Base-by-base conservation (phyloP, 2,888 invertebrate species). In the Drosophila formosana region DNA sequence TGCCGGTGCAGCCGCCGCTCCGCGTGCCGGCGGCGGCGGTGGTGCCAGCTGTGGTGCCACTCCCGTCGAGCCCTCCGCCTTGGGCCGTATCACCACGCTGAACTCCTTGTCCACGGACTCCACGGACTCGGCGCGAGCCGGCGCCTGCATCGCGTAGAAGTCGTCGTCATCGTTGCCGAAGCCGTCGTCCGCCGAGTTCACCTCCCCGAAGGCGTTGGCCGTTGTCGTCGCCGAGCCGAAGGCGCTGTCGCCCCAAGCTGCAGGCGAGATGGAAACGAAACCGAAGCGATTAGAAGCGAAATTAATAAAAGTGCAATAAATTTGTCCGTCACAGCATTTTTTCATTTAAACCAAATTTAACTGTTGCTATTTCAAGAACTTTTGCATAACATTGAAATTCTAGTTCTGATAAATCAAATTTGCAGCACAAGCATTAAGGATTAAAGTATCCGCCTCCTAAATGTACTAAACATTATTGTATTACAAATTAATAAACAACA, bases 131-230 rank as follows among this genome's bases (percentile, higher is more conserved):
- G 94, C 93, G 53, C 93, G 93, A 8, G 75, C 89, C 0, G 97
- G 97, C 51, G 96, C 96, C 62, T 95, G 95, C 94, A 97, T 94
- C 23, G 95, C 95, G 61, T 98, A 93, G 92, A 97, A 97, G 0
- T 95, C 95, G 86, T 97, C 97, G 74, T 96, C 96, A 57, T 92
- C 92, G 43, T 96, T 95, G 53, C 95, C 96, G 52, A 96, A 96
- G 1, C 94, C 95, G 64, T 92, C 92, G 28, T 77, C 86, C 30
- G 78, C 72, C 1, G 84, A 61, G 32, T 46, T 72, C 2, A 76
- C 93, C 91, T 45, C 94, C 89, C 87, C 91, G 67, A 89, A 92
- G 11, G 87, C 84, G 62, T 80, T 84, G 4, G 80, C 83, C 3
- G 84, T 73, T 3, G 84, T 76, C 11, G 83, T 72, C 3, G 88